phyloP scores from a whole-genome alignment of 2,797 vertebrate species.

The Leucoraja ocellata region DNA sequence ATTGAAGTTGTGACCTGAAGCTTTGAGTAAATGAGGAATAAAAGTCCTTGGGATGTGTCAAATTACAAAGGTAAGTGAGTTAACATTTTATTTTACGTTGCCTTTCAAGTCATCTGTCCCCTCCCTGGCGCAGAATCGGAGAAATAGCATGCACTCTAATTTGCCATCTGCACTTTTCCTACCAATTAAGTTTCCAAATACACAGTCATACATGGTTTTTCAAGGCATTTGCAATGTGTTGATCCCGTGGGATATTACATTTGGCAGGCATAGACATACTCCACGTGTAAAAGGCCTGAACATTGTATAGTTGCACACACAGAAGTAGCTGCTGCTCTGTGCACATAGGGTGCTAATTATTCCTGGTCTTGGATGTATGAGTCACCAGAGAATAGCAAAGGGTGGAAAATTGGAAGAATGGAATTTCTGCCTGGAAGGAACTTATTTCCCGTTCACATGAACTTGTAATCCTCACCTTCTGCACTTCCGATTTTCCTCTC shows the following conservation, averaged over 20 bases:
- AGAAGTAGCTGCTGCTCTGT: background rate
- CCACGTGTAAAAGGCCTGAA: background rate
- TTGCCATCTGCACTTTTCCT: background rate
- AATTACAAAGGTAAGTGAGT: background rate
- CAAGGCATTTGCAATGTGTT: background rate
- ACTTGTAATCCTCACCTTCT: background rate
- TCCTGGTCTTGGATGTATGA: background rate
- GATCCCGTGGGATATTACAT: background rate
- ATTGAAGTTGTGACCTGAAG: background rate
- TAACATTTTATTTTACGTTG: background rate
- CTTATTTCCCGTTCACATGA: background rate
- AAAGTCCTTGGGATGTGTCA: background rate
- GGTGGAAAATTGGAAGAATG: background rate
- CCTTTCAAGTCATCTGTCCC: background rate
- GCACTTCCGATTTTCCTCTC: background rate
- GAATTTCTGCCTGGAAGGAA: background rate
- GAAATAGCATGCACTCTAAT: background rate
- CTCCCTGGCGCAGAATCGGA: background rate
- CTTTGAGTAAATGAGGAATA: background rate
- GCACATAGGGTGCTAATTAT: background rate
- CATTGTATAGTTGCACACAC: background rate
- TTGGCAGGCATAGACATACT: background rate
- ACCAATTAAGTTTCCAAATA: background rate
- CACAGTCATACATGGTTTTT: background rate
- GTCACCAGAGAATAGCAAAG: background rate